These are phyloP conservation scores for Actinostola sp. DNA, from an alignment of 92 coral and sea anemone species.

Conservation along the genomic window DNA sequence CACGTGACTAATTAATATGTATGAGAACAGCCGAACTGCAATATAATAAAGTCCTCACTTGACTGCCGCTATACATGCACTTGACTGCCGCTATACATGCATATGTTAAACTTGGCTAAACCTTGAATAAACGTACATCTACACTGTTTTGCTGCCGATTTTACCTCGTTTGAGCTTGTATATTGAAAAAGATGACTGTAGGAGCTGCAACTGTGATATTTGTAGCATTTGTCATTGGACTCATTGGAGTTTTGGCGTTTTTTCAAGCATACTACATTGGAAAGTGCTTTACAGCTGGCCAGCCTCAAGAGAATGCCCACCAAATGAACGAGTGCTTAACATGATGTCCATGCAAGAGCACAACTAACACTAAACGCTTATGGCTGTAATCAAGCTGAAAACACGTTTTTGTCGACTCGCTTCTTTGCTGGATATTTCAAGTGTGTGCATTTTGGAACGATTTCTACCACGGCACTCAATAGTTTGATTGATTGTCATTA, in stretches of 20 bases:
- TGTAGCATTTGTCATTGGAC: constrained; percentile 80
- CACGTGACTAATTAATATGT: no score
- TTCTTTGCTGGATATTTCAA: not conserved
- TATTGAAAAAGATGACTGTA: constrained; percentile 39
- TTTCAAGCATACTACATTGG: constrained; percentile 97
- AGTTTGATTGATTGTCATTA: constrained; percentile 1
- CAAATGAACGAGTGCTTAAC: constrained; percentile 38
- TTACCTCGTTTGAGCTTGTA: no score
- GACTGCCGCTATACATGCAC: no score
- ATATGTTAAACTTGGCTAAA: no score
- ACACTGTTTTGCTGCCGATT: no score
- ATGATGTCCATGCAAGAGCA: not conserved
- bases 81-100: no score
- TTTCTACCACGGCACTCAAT: not conserved
- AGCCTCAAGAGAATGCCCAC: constrained; percentile 86
- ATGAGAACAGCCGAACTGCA: no score
- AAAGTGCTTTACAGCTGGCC: constrained; percentile 91
- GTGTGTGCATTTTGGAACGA: not conserved
- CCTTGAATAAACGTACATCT: no score
- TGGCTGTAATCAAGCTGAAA: no score
- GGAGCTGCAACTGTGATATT: constrained; percentile 81
- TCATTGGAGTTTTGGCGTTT: constrained; percentile 88
- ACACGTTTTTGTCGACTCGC: no score
- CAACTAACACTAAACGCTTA: no score
- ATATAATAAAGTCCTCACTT: no score